Evolutionary conservation across 2,113 vertebrate genomes (phyloP).

Genomic region (Nettapus auritus): DNA sequence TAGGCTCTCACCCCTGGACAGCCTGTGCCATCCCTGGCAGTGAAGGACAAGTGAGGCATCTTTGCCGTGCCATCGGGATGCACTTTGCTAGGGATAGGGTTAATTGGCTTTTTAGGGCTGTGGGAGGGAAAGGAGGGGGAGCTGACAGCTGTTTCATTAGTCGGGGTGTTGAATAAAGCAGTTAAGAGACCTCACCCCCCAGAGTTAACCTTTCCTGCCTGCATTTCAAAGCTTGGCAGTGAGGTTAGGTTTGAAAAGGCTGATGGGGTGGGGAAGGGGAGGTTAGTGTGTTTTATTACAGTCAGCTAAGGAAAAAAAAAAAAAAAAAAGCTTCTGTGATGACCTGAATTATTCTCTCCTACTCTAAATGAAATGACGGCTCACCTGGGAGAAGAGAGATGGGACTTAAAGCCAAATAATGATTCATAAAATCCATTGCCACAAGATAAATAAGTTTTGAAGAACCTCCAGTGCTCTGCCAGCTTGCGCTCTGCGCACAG

Average conservation of each 20-base stretch:
- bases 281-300: constrained; percentile 41
- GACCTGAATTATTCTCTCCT: constrained; percentile 19
- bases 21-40: background rate
- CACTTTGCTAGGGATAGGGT: background rate
- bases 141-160: constrained; percentile 35
- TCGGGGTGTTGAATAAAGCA: background rate
- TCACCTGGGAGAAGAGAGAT: constrained; percentile 29
- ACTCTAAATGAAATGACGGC: constrained; percentile 15
- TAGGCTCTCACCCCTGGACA: accelerated
- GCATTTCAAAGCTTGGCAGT: background rate
- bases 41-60: background rate
- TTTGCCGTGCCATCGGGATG: background rate
- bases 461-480: background rate
- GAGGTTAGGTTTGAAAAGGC: constrained; percentile 24
- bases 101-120: constrained; percentile 33
- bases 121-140: background rate
- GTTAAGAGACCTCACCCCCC: background rate
- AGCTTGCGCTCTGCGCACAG: background rate
- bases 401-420: constrained; percentile 3
- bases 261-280: background rate
- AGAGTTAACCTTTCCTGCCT: constrained; percentile 29
- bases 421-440: constrained; percentile 37
- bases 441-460: constrained; percentile 50
- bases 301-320: background rate
- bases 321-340: background rate